Conservation (phyloP, 2,797 vertebrate species). For the Cirrhinus mrigala region DNA sequence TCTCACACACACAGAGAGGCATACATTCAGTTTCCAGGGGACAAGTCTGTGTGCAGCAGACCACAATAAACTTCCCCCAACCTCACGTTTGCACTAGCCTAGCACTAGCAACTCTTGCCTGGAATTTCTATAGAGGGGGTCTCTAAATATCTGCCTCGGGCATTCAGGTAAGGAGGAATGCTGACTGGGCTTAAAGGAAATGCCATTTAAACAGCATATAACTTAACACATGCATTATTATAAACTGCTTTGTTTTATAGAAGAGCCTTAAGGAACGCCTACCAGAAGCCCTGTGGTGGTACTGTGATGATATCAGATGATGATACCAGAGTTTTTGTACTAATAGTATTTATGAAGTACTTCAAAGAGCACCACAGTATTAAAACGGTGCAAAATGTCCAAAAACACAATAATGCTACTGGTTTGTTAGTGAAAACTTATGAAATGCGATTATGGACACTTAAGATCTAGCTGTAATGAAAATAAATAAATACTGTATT, state of each 20-base stretch:
- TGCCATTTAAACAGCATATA: neutral
- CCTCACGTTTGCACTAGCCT: constrained; percentile 35
- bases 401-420: neutral
- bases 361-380: neutral
- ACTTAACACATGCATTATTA: neutral
- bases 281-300: neutral
- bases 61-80: constrained; percentile 26
- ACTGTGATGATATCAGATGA: neutral
- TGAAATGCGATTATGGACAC: neutral
- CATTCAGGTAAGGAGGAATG: constrained; percentile 26
- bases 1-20: constrained; percentile 18
- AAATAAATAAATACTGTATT: neutral
- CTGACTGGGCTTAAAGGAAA: constrained; percentile 12
- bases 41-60: constrained; percentile 28
- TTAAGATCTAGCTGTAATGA: neutral
- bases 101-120: neutral
- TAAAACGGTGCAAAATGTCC: neutral
- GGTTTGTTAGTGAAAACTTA: neutral
- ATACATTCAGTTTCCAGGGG: constrained; percentile 24
- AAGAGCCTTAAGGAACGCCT: neutral
- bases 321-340: neutral
- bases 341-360: neutral
- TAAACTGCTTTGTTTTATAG: neutral
- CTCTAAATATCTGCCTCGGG: constrained; percentile 21
- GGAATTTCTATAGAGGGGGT: constrained; percentile 3